Percentiles rank a stretch among this genome's conserved stretches.
phyloP scores from a whole-genome alignment of 2,113 vertebrate genomes.

The Oenanthe melanoleuca region DNA sequence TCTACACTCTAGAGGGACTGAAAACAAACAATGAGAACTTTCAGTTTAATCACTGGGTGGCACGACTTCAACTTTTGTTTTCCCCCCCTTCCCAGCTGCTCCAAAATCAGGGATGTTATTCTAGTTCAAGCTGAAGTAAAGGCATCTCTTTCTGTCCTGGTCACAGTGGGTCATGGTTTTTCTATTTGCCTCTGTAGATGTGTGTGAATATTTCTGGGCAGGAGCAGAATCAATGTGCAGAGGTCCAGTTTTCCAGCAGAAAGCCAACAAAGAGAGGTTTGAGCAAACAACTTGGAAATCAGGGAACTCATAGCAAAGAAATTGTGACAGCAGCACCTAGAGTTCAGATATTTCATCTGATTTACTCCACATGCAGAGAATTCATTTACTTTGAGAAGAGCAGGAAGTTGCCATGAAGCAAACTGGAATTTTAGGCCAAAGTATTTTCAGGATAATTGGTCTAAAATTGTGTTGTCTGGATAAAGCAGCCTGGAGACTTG shows the following conservation, averaged over 20 bases:
- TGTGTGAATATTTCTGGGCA: neutral
- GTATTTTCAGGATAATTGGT: neutral
- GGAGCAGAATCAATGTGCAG: neutral
- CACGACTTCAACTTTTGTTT: neutral
- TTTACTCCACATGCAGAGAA: neutral
- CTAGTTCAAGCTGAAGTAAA: neutral
- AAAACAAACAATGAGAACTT: neutral
- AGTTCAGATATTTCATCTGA: neutral
- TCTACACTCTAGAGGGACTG: neutral
- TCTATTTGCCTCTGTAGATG: neutral
- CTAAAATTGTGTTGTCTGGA: neutral
- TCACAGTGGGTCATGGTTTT: neutral
- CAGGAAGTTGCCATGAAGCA: neutral
- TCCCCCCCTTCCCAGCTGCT: neutral
- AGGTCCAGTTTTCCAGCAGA: neutral
- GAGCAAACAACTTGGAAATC: neutral
- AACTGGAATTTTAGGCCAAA: neutral
- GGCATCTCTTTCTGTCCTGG: neutral
- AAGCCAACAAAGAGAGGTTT: neutral
- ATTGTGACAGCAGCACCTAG: neutral
- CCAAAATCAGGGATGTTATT: neutral
- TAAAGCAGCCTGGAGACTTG: neutral
- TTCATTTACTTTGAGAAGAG: neutral
- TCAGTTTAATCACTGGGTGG: neutral
- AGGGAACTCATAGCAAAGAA: neutral